Percentiles rank a stretch among this genome's conserved stretches.
Evolutionary conservation across 2,113 vertebrate genomes (phyloP).

Genomic region (Ctenomys sociabilis): DNA sequence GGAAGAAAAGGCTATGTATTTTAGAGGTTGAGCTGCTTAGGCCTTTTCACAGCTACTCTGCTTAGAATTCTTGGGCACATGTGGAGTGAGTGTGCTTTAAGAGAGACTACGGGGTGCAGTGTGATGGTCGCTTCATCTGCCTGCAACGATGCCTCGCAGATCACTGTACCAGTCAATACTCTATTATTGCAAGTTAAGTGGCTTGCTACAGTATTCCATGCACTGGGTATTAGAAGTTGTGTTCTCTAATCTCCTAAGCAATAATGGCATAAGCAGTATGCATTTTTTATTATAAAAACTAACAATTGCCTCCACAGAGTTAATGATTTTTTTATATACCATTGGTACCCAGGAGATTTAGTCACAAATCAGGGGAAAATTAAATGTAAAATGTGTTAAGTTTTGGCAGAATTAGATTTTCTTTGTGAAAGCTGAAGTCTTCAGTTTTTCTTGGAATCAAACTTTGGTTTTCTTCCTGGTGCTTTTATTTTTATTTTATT

Average conservation of each 20-base stretch:
- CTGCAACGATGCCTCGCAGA: slow-evolving; percentile 74
- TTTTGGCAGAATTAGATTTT: slow-evolving; percentile 81
- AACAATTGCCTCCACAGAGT: slow-evolving; percentile 83
- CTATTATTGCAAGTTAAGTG: slow-evolving; percentile 86
- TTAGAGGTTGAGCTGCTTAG: slow-evolving; percentile 48
- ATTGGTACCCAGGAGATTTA: slow-evolving; percentile 76
- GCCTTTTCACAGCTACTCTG: slow-evolving; percentile 53
- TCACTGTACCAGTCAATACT: slow-evolving; percentile 85
- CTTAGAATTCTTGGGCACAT: slow-evolving; percentile 47
- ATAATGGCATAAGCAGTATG: slow-evolving; percentile 85
- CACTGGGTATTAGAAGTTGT: slow-evolving; percentile 83
- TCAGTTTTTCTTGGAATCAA: slow-evolving; percentile 67
- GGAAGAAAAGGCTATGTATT: slow-evolving; percentile 27
- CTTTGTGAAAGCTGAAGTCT: slow-evolving; percentile 64
- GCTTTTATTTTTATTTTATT: slow-evolving; percentile 80
- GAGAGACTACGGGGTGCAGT: slow-evolving; percentile 53
- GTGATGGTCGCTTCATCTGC: slow-evolving; percentile 71
- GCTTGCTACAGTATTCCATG: slow-evolving; percentile 83
- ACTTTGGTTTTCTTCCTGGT: slow-evolving; percentile 72
- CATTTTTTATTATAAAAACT: slow-evolving; percentile 86
- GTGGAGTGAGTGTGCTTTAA: slow-evolving; percentile 45
- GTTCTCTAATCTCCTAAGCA: slow-evolving; percentile 88
- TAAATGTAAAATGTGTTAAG: slow-evolving; percentile 78
- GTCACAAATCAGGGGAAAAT: slow-evolving; percentile 84
- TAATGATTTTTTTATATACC: slow-evolving; percentile 83